phyloP scores from a whole-genome alignment of 1,140 invertebrate species.

The Pogonognathellus flavescens region DNA sequence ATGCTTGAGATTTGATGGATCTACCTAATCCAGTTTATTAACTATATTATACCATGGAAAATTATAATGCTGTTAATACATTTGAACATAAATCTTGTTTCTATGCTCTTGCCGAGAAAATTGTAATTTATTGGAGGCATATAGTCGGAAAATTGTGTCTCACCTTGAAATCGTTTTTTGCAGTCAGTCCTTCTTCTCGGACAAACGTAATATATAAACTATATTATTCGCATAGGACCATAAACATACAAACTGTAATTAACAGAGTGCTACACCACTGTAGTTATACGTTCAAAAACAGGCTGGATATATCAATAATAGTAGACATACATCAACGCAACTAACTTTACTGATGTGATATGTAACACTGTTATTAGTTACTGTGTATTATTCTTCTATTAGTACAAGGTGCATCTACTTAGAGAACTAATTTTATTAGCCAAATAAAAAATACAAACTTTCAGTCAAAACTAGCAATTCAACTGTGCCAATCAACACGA shows the following conservation, averaged over 20 bases:
- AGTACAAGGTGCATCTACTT: not conserved
- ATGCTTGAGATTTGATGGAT: not conserved
- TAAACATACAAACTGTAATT: too few species aligned
- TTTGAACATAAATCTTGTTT: slow-evolving; percentile 1
- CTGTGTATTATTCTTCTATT: not conserved
- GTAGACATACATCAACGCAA: too few species aligned
- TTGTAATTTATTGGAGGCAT: slow-evolving; percentile 40
- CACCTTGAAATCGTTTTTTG: slow-evolving; percentile 25
- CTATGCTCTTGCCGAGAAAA: slow-evolving; percentile 21
- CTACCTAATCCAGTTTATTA: slow-evolving; percentile 36
- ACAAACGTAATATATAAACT: too few species aligned
- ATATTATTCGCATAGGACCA: too few species aligned
- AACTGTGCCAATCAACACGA: slow-evolving; percentile 18
- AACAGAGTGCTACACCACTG: too few species aligned
- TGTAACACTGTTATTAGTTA: not conserved
- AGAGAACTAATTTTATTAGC: slow-evolving; percentile 10
- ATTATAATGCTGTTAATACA: slow-evolving; percentile 4
- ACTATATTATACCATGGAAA: not conserved
- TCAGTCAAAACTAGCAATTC: slow-evolving; percentile 12
- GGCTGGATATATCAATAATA: too few species aligned
- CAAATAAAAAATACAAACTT: not conserved
- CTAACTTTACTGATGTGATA: too few species aligned
- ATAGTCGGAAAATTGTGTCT: slow-evolving; percentile 39
- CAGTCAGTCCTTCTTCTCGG: not conserved
- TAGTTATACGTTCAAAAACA: too few species aligned